These are phyloP conservation scores for Zeugodacus cucurbitae DNA, from an alignment of 1,140 invertebrate species.

Conservation along the genomic window DNA sequence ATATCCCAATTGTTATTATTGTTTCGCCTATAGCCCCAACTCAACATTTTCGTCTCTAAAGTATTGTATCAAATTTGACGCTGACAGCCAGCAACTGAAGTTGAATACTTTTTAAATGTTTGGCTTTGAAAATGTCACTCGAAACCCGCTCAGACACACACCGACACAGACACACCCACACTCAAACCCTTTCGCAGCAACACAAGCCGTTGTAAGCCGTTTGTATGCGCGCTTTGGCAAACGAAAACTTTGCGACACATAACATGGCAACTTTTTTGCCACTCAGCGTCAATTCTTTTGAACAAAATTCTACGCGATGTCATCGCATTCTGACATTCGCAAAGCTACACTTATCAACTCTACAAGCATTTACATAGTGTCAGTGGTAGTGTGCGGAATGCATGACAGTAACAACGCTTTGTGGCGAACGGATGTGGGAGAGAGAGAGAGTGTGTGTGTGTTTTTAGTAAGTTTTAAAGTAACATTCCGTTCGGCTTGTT, in stretches of 20 bases:
- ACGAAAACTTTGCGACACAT: not conserved
- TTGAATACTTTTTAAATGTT: not conserved
- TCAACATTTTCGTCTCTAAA: not conserved
- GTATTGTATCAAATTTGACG: not conserved
- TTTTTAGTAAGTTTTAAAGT: not conserved
- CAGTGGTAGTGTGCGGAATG: not conserved
- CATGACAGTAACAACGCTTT: not conserved
- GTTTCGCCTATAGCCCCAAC: not conserved
- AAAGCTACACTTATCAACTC: not conserved
- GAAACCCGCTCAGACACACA: not conserved
- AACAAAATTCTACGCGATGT: not conserved
- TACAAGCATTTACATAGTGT: not conserved
- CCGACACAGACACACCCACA: not conserved
- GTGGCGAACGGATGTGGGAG: not conserved
- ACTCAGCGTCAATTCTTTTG: conserved; percentile 12
- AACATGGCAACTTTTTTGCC: not conserved
- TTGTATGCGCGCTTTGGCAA: not conserved
- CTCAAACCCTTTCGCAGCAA: not conserved
- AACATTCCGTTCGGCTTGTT: not conserved
- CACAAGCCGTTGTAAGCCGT: not conserved
- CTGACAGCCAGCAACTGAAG: not conserved
- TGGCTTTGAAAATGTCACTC: conserved; percentile 18
- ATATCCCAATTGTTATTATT: not conserved
- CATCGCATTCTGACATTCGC: not conserved
- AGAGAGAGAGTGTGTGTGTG: too few species aligned